Evolutionary conservation across 2,888 invertebrate genomes (phyloP), one percentile per base, ranked within the genome.

Genomic region (Fragum sueziense): DNA sequence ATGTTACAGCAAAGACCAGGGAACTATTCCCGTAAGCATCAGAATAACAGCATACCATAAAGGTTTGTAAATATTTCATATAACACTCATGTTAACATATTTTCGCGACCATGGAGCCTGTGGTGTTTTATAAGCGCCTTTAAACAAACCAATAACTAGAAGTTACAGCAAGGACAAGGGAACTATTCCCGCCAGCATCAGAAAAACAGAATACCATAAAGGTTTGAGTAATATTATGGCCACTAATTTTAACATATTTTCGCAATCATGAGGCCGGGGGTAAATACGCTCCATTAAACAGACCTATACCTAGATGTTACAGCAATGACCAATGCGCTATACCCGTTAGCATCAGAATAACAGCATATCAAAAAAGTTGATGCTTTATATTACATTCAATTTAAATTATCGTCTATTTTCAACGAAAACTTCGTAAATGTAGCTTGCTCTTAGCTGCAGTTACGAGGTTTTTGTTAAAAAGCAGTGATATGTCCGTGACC

Each of bases 291-390:
- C 37, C 61, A 4, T 41, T 22, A 0, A 34, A 54, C 34, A 61
- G 82, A 37, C 73, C 73, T 0, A 37, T 82, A 31, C 69, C 70
- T n/a, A 54, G 77, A n/a, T 81, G 81, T n/a, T 85, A 85, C 67
- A 77, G 72, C 37, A 51, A 27, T 7, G 75, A 20, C 0, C 68
- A 69, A 9, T 41, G 71, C 22, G 67, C 67, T 33, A 71, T 85
- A 14, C 74, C 77, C 3, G 71, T 85, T 6, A 51, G 51, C 14
- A 76, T 81, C 0, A 61, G 70, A 34, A 70, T 85, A 14, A 82
- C 85, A 0, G 74, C 85, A 1, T 70, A 85, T 52, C 85, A 85
- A 22, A 80, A 74, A 74, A 83, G 85, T 82, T n/a, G n/a, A n/a
- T n/a, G n/a, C n/a, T n/a, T n/a, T n/a, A n/a, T n/a, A n/a, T n/a